These are phyloP conservation scores for Cremastobaeus sp. DNA, from an alignment of 2,888 invertebrate species.

Conservation along the genomic window DNA sequence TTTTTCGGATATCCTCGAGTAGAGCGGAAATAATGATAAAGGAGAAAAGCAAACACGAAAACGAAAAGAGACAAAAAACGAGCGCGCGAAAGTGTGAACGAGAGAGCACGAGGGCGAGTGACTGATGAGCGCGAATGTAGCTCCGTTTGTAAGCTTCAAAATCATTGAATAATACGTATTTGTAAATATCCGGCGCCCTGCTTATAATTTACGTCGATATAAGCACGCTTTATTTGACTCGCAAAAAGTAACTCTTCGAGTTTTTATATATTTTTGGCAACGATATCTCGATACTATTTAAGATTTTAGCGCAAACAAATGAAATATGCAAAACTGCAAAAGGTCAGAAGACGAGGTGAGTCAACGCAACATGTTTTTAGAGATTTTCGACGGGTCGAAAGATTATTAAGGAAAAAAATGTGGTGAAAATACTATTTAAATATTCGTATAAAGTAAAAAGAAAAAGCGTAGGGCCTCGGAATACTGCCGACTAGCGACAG, in stretches of 20 bases:
- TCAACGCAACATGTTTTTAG: constrained; percentile 71
- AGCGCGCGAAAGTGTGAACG: constrained; percentile 37
- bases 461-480: constrained; percentile 77
- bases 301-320: constrained; percentile 73
- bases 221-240: constrained; percentile 70
- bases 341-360: constrained; percentile 67
- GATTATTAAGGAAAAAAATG: constrained; percentile 65
- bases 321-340: constrained; percentile 62
- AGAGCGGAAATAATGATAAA: constrained; percentile 41
- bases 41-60: constrained; percentile 12
- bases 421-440: constrained; percentile 73
- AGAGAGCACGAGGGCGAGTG: constrained; percentile 28
- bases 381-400: constrained; percentile 76
- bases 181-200: constrained; percentile 73
- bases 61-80: constrained; percentile 2
- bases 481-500: constrained; percentile 73
- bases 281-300: constrained; percentile 78
- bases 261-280: constrained; percentile 79
- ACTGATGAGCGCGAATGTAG: constrained; percentile 43
- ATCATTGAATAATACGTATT: constrained; percentile 65
- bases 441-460: constrained; percentile 77
- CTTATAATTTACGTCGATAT: constrained; percentile 67
- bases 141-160: constrained; percentile 61
- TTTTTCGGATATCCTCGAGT: constrained; percentile 60
- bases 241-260: constrained; percentile 72